Percentiles rank a stretch among this genome's conserved stretches.
phyloP scores from a whole-genome alignment of 64 coral and sea anemone species.

The Pocillopora verrucosa region DNA sequence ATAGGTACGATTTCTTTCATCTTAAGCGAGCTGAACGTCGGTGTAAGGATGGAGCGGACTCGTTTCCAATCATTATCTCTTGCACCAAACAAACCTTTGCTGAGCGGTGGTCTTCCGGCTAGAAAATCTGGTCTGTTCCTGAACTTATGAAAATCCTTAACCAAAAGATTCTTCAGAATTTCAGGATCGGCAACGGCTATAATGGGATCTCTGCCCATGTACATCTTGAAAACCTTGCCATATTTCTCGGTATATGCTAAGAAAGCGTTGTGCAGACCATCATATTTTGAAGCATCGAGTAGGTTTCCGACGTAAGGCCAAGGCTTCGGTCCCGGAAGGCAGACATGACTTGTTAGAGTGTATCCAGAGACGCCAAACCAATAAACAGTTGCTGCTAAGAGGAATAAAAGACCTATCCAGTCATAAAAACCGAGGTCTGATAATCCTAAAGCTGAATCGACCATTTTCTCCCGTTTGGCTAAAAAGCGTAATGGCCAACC shows the following conservation, averaged over 20 bases:
- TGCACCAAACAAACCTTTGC: constrained; percentile 14
- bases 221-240: constrained; percentile 63
- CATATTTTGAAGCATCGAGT: constrained; percentile 50
- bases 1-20: constrained; percentile 65
- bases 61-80: constrained; percentile 62
- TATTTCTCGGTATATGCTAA: constrained; percentile 61
- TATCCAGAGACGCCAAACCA: constrained; percentile 59
- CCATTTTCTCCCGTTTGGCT: background rate
- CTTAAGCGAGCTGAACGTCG: constrained; percentile 66
- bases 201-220: constrained; percentile 9
- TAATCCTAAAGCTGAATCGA: background rate
- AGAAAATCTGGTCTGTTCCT: constrained; percentile 33
- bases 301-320: constrained; percentile 79
- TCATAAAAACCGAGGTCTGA: background rate
- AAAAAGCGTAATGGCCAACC: background rate
- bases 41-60: constrained; percentile 58
- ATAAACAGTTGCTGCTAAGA: constrained; percentile 24
- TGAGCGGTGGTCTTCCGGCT: constrained; percentile 22
- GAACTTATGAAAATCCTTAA: constrained; percentile 79
- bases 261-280: constrained; percentile 44
- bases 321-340: constrained; percentile 53
- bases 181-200: constrained; percentile 65
- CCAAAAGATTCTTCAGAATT: constrained; percentile 51
- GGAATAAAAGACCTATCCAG: background rate
- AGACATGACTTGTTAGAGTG: constrained; percentile 13